Evolutionary conservation across 2,888 invertebrate species (phyloP).

Genomic region (Agrotis ipsilon): DNA sequence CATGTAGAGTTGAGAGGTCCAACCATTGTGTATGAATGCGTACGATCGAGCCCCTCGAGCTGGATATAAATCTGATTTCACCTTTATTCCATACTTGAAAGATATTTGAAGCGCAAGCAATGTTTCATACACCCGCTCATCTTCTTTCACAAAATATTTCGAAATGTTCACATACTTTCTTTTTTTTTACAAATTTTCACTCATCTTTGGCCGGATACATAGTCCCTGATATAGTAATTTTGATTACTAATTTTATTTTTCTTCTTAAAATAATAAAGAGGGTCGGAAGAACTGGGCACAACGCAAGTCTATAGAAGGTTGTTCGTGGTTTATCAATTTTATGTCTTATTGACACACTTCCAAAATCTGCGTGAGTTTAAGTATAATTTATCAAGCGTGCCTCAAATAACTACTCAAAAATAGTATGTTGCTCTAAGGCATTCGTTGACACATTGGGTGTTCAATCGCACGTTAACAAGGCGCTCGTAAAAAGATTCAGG

Average conservation of each 20-base stretch:
- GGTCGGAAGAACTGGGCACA: slow-evolving; percentile 69
- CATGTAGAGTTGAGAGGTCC: too few relatives aligned
- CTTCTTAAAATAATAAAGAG: slow-evolving; percentile 36
- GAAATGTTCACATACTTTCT: slow-evolving; percentile 2
- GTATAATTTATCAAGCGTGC: too few relatives aligned
- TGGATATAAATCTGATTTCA: too few relatives aligned
- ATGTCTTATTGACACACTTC: too few relatives aligned
- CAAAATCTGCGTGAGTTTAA: too few relatives aligned
- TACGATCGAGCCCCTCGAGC: too few relatives aligned
- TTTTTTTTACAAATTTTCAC: slow-evolving; percentile 7
- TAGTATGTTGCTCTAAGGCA: too few relatives aligned
- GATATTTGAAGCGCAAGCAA: slow-evolving; percentile 2
- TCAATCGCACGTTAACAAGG: too few relatives aligned
- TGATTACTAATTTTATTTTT: slow-evolving; percentile 34
- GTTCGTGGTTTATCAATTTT: slow-evolving; percentile 57
- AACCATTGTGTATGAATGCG: too few relatives aligned
- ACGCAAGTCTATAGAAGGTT: slow-evolving; percentile 48
- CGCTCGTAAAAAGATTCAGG: too few relatives aligned
- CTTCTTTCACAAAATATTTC: slow-evolving; percentile 23
- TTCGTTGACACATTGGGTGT: too few relatives aligned
- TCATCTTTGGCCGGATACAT: slow-evolving; percentile 55
- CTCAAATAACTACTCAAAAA: too few relatives aligned
- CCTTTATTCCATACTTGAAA: not conserved
- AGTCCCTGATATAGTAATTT: slow-evolving; percentile 47
- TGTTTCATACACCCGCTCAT: not conserved